These are phyloP conservation scores for Gymnocephalus cernua DNA, from an alignment of 2,113 vertebrate genomes.

Conservation along the genomic window DNA sequence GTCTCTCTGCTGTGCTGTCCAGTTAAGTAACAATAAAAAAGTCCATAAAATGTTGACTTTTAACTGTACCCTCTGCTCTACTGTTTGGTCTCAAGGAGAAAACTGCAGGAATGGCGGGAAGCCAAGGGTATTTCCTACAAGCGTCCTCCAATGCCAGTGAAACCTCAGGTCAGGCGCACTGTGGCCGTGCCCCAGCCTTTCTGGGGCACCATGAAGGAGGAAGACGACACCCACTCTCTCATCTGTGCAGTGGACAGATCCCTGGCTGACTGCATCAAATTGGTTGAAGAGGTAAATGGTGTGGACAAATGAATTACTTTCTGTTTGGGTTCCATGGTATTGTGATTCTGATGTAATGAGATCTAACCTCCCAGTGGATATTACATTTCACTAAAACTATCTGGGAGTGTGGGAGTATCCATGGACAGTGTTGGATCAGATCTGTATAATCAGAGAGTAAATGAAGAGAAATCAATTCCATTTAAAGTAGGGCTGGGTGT, in stretches of 20 bases:
- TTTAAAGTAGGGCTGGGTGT: neutral
- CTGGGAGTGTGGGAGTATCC: neutral
- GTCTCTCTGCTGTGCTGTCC: neutral
- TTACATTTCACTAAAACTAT: neutral
- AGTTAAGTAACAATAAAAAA: neutral
- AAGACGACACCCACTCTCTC: constrained; percentile 82
- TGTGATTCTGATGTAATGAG: neutral
- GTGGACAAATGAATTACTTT: too few species aligned
- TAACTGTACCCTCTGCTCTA: neutral
- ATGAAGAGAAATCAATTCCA: neutral
- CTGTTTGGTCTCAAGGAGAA: constrained; percentile 81
- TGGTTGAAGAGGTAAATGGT: constrained; percentile 84
- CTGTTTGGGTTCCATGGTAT: neutral
- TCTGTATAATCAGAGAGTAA: neutral
- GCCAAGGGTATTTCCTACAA: constrained; percentile 92
- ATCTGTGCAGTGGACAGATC: constrained; percentile 81
- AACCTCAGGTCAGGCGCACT: constrained; percentile 67
- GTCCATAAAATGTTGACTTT: neutral
- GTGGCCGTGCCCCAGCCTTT: constrained; percentile 69
- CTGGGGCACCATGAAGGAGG: constrained; percentile 80
- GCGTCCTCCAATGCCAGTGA: constrained; percentile 88
- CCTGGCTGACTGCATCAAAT: constrained; percentile 87
- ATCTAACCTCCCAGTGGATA: neutral
- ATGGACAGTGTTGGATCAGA: neutral
- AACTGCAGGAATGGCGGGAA: constrained; percentile 90